Conservation (phyloP, 1,140 invertebrate genomes). For the Condylostylus longicornis region DNA sequence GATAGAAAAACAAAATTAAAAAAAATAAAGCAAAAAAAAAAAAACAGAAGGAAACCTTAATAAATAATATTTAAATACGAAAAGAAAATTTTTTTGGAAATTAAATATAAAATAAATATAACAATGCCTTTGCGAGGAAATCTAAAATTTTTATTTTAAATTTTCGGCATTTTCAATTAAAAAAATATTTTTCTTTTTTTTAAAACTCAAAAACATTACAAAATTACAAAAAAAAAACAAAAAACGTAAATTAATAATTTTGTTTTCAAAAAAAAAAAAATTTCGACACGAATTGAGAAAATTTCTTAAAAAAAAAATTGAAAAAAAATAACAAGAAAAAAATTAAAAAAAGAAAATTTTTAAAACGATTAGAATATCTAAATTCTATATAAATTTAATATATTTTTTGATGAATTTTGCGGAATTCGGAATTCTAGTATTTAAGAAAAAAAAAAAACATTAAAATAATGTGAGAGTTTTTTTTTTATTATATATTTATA, state of each 20-base stretch:
- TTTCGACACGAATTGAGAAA: not conserved
- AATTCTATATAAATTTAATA: no score
- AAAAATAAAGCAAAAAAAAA: not conserved
- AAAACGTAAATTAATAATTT: conserved; percentile 3
- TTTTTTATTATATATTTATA: no score
- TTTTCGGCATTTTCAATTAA: not conserved
- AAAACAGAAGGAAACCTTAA: not conserved
- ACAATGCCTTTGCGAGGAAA: no score
- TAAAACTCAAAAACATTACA: not conserved
- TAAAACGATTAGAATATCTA: not conserved
- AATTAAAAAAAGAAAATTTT: not conserved
- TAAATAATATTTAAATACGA: no score
- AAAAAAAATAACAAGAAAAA: conserved; percentile 1
- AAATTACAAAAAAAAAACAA: conserved; percentile 2
- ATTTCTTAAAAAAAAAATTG: not conserved
- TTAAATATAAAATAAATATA: no score
- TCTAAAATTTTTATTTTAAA: not conserved
- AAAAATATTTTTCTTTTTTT: not conserved
- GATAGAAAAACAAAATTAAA: no score
- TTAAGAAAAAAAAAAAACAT: no score
- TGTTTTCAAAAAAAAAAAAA: conserved; percentile 1
- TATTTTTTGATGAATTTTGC: no score
- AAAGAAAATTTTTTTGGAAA: no score
- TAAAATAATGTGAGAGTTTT: no score
- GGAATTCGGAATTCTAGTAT: no score